These are phyloP conservation scores for Cataglyphis cursor DNA, from an alignment of 2,888 invertebrate genomes.

Conservation along the genomic window DNA sequence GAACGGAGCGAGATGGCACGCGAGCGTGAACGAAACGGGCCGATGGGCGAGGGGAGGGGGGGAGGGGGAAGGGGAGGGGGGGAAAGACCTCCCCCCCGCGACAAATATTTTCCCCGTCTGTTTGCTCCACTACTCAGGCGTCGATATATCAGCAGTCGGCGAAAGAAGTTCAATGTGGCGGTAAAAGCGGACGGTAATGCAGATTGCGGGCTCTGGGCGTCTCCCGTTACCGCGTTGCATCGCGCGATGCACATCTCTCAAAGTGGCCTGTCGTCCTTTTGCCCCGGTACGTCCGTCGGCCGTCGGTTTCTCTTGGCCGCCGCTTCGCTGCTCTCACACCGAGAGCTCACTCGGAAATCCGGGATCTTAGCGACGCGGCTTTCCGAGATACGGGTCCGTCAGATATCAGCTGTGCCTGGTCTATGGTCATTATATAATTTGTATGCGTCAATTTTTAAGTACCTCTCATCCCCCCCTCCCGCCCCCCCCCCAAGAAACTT, in stretches of 20 bases:
- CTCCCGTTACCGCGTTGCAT: slow-evolving; percentile 70
- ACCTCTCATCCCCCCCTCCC: neutral
- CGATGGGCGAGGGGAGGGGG: neutral
- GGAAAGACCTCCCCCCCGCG: slow-evolving; percentile 5
- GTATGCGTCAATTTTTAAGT: neutral
- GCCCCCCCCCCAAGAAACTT: neutral
- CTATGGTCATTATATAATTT: neutral
- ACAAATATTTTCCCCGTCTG: slow-evolving; percentile 60
- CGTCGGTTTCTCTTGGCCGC: slow-evolving; percentile 18
- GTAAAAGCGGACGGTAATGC: slow-evolving; percentile 78
- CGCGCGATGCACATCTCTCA: slow-evolving; percentile 61
- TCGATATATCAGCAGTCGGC: slow-evolving; percentile 76
- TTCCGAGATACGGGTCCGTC: neutral
- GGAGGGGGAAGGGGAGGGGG: neutral
- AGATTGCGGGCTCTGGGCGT: slow-evolving; percentile 75
- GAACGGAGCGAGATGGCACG: neutral
- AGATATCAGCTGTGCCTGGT: neutral
- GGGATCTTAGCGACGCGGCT: neutral
- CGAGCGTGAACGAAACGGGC: neutral
- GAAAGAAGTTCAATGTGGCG: slow-evolving; percentile 74
- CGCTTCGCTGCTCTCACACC: slow-evolving; percentile 19
- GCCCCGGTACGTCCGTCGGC: neutral
- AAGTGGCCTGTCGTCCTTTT: slow-evolving; percentile 23
- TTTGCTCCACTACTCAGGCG: slow-evolving; percentile 48
- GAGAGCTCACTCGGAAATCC: slow-evolving; percentile 18